These are phyloP conservation scores for Tyto alba DNA, from an alignment of 2,113 vertebrate species.

Conservation along the genomic window DNA sequence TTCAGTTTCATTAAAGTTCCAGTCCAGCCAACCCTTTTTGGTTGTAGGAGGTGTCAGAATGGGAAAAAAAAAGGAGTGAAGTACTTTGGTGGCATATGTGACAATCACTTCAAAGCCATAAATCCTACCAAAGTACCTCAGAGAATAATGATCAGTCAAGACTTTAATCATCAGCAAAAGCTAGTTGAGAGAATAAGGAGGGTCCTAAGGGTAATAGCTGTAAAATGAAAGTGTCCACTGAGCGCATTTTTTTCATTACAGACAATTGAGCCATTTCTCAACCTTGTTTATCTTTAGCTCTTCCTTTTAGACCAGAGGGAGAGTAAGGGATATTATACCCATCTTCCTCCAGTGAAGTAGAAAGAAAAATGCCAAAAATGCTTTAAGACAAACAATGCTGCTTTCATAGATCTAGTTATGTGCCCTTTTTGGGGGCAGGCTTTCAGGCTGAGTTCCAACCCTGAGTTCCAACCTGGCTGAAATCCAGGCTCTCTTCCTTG, in stretches of 20 bases:
- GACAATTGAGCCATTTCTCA: slow-evolving; percentile 50
- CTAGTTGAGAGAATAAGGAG: slow-evolving; percentile 39
- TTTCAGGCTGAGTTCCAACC: not conserved
- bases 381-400: not conserved
- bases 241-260: slow-evolving; percentile 54
- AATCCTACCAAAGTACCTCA: slow-evolving; percentile 46
- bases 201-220: slow-evolving; percentile 52
- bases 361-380: not conserved
- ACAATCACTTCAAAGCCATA: slow-evolving; percentile 57
- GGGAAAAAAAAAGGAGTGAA: not conserved
- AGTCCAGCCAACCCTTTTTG: not conserved
- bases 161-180: slow-evolving; percentile 67
- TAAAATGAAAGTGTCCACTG: slow-evolving; percentile 44
- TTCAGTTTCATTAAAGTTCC: slow-evolving; percentile 19
- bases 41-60: not conserved
- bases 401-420: not conserved
- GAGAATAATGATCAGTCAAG: slow-evolving; percentile 60
- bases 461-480: not conserved
- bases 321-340: not conserved
- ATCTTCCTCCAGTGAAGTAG: not conserved
- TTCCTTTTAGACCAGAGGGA: slow-evolving; percentile 36
- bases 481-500: not conserved
- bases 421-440: not conserved
- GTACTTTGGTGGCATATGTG: slow-evolving; percentile 7
- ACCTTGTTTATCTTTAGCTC: slow-evolving; percentile 52